Evolutionary conservation across 2,888 invertebrate genomes (phyloP), one percentile per base, ranked within the genome.

Genomic region (Lithophane semibrunnea): DNA sequence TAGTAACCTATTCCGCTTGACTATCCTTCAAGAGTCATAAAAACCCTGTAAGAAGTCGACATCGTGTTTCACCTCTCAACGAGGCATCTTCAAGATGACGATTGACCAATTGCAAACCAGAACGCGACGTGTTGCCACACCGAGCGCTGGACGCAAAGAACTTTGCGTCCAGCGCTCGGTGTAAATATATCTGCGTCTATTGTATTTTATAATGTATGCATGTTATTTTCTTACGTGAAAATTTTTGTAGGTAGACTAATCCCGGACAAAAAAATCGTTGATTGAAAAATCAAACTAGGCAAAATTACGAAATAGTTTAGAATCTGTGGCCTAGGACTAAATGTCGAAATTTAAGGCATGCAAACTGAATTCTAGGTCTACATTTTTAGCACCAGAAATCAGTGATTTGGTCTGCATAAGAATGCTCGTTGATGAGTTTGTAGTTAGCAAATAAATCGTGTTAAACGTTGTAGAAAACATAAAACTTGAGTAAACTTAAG

Each of bases 401-500:
- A 44, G 74, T 77, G 61, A 64, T 75, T 73, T 79, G 49, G 56
- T 80, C 74, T 86, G 84, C 81, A 86, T 86, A 65, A 66, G 63
- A 88, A 88, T 84, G 82, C 65, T 44, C 16, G 74, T 60, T 64
- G 82, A 81, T 81, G 70, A 21, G 49, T 42, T 29, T 21, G 16
- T n/a, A 13, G 63, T 86, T 86, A 54, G 42, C 66, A 73, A 86
- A 88, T 56, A 79, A 49, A 76, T 78, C 79, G 79, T 86, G 86
- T 18, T 63, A 47, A 75, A 73, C 42, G 70, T n/a, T 37, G 12
- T 73, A 68, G 10, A 61, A 49, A 18, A 61, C 12, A 16, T 72
- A 24, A 60, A 61, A 60, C 60, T 72, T 60, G 18, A 47, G 42
- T 63, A 64, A 44, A 81, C 42, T 82, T 54, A 18, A 42, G 44